Evolutionary conservation across 1,140 invertebrate genomes (phyloP), one percentile per base, ranked within the genome.

Genomic region (Leptestheria dahalacensis): DNA sequence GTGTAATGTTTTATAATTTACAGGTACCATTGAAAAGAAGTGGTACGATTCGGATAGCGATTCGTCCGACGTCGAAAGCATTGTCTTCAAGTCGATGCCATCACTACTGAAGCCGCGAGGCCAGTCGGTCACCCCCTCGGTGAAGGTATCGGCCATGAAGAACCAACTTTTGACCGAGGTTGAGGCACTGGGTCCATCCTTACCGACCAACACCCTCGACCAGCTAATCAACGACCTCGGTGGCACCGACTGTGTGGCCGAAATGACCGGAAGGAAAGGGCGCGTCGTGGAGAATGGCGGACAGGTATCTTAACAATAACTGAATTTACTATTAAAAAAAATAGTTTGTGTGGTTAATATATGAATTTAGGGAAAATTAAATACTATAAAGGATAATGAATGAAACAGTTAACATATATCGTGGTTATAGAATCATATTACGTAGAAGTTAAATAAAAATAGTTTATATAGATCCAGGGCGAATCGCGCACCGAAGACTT

Each of bases 261-360:
- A 99, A 78, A 97, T 98, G 93, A 98, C 95, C 0, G 95, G 95
- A 2, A 78, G 95, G 28, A 96, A 97, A 69, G 94, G 95, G 0
- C 79, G 97, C 50, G 89, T 99, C 2, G 91, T 99, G 6, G 89
- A 91, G 63, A 89, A 83, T 12, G 89, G 94, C 62, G 86, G 86
- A 1, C 59, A 82, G 63, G 53, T 55, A 54, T 24, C 1, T 51
- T 12, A n/a, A 51, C n/a, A n/a, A n/a, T n/a, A n/a, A n/a, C n/a
- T n/a, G n/a, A n/a, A n/a, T n/a, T n/a, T n/a, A n/a, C n/a, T n/a
- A n/a, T n/a, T n/a, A n/a, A n/a, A n/a, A n/a, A n/a, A n/a, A n/a
- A n/a, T n/a, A n/a, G n/a, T n/a, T n/a, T n/a, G n/a, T n/a, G n/a
- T n/a, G n/a, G n/a, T n/a, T n/a, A n/a, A n/a, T n/a, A n/a, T n/a